Base-by-base conservation (phyloP, 2,888 invertebrate species). In the Cerastoderma edule region DNA sequence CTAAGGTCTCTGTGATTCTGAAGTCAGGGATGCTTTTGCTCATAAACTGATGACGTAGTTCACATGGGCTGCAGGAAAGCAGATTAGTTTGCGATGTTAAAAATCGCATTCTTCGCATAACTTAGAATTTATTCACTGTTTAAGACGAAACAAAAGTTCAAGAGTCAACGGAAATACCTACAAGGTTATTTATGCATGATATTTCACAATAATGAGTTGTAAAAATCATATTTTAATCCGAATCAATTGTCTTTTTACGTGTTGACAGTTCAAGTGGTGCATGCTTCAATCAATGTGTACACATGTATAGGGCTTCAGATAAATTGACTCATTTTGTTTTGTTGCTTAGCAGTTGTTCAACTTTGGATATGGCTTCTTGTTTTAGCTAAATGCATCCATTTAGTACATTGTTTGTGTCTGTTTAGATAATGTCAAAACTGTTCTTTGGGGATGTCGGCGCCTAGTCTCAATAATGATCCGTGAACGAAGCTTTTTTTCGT, bases 41-140 rank as follows among this genome's bases (percentile, higher is more conserved):
- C n/a, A n/a, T n/a, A n/a, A n/a, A n/a, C n/a, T 74, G 72, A 76
- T 84, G 80, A 84, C 84, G 84, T 80, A 48, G 27, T 66, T 30
- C 78, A 68, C 79, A 69, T 22, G 63, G 48, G 63, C 56, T 75
- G 67, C 69, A 50, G 67, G 50, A 60, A 71, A 46, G 48, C 27
- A 64, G 50, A 60, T 44, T 63, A 56, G 30, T 35, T 46, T 56
- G 28, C 30, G 71, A 74, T 75, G 78, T 54, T 64, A 67, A 64
- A 75, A 50, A 50, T 44, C 33, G 57, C 79, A 79, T 79, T 72
- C 72, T 72, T 79, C 30, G 72, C 69, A 79, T 79, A 75, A 64
- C 71, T 64, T 64, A n/a, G 64, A 60, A 60, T 60, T 39, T 24
- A 60, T 22, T 35, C 16, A 60, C 22, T 33, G n/a, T 60, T 60